These are phyloP conservation scores for Cebidichthys violaceus DNA, from an alignment of 2,113 vertebrate genomes.

Conservation along the genomic window DNA sequence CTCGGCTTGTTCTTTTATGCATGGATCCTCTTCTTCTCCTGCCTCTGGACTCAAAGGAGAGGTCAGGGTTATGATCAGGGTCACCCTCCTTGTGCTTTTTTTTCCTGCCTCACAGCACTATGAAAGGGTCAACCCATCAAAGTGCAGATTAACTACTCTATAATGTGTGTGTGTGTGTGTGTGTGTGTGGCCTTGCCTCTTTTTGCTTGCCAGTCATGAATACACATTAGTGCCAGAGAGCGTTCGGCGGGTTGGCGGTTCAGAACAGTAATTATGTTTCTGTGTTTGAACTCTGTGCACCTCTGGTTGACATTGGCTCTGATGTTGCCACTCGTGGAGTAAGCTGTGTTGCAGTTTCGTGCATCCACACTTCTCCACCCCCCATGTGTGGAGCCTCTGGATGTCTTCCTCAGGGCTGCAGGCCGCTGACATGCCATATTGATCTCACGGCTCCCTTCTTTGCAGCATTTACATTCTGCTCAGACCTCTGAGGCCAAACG, in stretches of 20 bases:
- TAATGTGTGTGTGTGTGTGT: slow-evolving; percentile 36
- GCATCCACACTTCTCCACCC: slow-evolving; percentile 9
- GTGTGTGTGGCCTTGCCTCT: slow-evolving; percentile 36
- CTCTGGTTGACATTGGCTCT: slow-evolving; percentile 71
- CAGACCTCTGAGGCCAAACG: slow-evolving; percentile 21
- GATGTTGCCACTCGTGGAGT: slow-evolving; percentile 42
- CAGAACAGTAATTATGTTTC: slow-evolving; percentile 63
- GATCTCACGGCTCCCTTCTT: slow-evolving; percentile 48
- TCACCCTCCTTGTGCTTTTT: slow-evolving; percentile 31
- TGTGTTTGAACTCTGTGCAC: slow-evolving; percentile 65
- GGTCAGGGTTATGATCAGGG: slow-evolving; percentile 58
- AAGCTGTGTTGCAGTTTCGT: slow-evolving; percentile 3
- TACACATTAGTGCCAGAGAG: slow-evolving; percentile 64
- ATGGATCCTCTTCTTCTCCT: slow-evolving; percentile 30
- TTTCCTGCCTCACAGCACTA: slow-evolving; percentile 32
- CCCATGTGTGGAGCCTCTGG: slow-evolving; percentile 25
- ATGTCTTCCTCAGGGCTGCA: slow-evolving; percentile 38
- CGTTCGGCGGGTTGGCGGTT: slow-evolving; percentile 47
- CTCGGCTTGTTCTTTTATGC: slow-evolving; percentile 21
- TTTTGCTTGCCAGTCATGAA: slow-evolving; percentile 68
- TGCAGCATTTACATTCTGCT: slow-evolving; percentile 5
- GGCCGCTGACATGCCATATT: slow-evolving; percentile 53
- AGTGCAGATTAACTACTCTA: slow-evolving; percentile 56
- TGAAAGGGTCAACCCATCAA: slow-evolving; percentile 61
- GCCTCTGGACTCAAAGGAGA: slow-evolving; percentile 26